Conservation (phyloP, 2,113 vertebrate species). For the Ochotona princeps region DNA sequence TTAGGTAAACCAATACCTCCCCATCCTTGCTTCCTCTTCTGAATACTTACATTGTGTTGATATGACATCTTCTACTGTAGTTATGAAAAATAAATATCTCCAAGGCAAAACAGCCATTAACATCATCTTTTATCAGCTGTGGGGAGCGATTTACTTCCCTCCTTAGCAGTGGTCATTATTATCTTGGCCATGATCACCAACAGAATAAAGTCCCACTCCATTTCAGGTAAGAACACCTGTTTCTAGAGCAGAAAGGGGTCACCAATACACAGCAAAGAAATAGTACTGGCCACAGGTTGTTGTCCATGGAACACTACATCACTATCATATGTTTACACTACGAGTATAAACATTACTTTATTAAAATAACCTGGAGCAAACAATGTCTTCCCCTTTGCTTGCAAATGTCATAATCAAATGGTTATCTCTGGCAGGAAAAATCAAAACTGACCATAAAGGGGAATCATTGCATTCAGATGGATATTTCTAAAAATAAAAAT, state of each 20-base stretch:
- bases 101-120: not conserved
- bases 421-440: not conserved
- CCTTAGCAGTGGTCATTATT: not conserved
- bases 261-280: not conserved
- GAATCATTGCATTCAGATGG: not conserved
- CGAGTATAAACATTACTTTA: not conserved
- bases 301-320: not conserved
- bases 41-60: not conserved
- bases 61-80: not conserved
- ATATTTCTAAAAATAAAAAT: conserved; percentile 55
- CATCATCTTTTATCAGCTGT: not conserved
- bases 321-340: too few relatives aligned
- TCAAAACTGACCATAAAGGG: not conserved
- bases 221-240: not conserved
- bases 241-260: not conserved
- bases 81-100: not conserved
- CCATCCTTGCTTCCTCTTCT: not conserved
- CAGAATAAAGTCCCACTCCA: not conserved
- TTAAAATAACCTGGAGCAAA: not conserved
- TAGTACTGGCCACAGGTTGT: not conserved
- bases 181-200: not conserved
- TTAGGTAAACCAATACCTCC: not conserved
- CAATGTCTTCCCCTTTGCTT: not conserved
- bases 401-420: not conserved
- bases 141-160: not conserved